Percentiles rank a stretch among this genome's conserved stretches.
These are phyloP conservation scores for Drepana falcataria DNA, from an alignment of 2,888 invertebrate genomes.

Conservation along the genomic window DNA sequence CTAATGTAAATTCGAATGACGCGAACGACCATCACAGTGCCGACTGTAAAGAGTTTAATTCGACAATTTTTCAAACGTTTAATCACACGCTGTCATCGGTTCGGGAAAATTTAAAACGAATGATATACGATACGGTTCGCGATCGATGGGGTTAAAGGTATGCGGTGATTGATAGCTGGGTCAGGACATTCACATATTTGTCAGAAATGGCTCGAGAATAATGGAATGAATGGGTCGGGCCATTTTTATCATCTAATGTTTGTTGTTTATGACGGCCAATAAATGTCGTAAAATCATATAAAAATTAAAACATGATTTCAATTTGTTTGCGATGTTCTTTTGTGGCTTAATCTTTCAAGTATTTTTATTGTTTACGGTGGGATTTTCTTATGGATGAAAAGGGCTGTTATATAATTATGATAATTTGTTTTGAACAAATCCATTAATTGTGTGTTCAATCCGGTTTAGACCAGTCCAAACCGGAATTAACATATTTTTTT, in stretches of 20 bases:
- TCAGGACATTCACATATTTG: slow-evolving; percentile 37
- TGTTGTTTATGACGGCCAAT: not conserved
- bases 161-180: slow-evolving; percentile 36
- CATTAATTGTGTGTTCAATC: no score
- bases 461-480: no score
- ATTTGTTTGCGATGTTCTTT: no score
- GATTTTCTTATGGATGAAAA: no score
- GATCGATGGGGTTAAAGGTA: slow-evolving; percentile 16
- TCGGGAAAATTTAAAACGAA: slow-evolving; percentile 11
- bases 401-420: no score
- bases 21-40: not conserved
- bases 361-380: no score
- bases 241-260: not conserved
- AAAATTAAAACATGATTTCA: no score
- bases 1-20: not conserved
- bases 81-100: not conserved
- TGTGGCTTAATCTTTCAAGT: no score
- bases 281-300: no score
- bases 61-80: not conserved
- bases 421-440: no score
- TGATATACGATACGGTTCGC: slow-evolving; percentile 7
- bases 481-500: no score
- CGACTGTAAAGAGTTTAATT: not conserved
- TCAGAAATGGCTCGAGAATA: slow-evolving; percentile 26
- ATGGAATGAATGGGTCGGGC: not conserved